phyloP scores from a whole-genome alignment of 1,140 invertebrate genomes.

The Tyrophagus putrescentiae region DNA sequence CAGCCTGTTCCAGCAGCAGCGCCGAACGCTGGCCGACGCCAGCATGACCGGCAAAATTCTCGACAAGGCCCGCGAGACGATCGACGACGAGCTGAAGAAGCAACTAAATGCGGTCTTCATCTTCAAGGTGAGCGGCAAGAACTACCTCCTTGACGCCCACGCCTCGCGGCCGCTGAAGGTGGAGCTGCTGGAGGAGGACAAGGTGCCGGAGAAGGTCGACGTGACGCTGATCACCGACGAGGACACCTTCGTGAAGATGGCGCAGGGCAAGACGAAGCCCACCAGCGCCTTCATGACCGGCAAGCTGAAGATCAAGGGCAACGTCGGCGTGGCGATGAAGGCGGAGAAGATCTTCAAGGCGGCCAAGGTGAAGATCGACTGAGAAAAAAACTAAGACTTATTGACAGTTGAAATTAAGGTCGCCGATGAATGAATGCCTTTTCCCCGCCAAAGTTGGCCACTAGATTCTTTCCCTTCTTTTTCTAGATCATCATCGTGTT shows the following conservation, averaged over 20 bases:
- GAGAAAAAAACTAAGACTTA: no score
- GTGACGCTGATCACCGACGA: slow-evolving; percentile 68
- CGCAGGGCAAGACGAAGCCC: slow-evolving; percentile 50
- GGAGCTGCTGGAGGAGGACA: neutral
- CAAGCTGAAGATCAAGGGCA: slow-evolving; percentile 84
- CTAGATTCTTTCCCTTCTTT: no score
- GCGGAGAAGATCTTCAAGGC: slow-evolving; percentile 79
- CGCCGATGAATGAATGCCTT: no score
- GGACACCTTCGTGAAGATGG: slow-evolving; percentile 42
- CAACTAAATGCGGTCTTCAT: slow-evolving; percentile 23
- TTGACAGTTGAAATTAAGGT: no score
- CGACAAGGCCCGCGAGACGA: slow-evolving; percentile 15
- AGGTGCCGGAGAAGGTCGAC: slow-evolving; percentile 17
- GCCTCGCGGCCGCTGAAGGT: slow-evolving; percentile 12
- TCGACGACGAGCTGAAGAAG: slow-evolving; percentile 22
- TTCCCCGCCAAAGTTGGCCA: no score
- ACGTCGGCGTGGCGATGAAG: slow-evolving; percentile 86
- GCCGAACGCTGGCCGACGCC: neutral
- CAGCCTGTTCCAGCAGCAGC: neutral
- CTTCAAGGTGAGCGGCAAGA: slow-evolving; percentile 23
- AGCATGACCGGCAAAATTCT: slow-evolving; percentile 16
- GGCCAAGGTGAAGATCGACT: no score
- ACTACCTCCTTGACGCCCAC: slow-evolving; percentile 21
- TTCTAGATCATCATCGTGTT: no score
- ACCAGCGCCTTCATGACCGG: slow-evolving; percentile 87